Percentiles rank a stretch among this genome's conserved stretches.
These are phyloP conservation scores for Neogale vison DNA, from an alignment of 2,113 vertebrate species.

Conservation along the genomic window DNA sequence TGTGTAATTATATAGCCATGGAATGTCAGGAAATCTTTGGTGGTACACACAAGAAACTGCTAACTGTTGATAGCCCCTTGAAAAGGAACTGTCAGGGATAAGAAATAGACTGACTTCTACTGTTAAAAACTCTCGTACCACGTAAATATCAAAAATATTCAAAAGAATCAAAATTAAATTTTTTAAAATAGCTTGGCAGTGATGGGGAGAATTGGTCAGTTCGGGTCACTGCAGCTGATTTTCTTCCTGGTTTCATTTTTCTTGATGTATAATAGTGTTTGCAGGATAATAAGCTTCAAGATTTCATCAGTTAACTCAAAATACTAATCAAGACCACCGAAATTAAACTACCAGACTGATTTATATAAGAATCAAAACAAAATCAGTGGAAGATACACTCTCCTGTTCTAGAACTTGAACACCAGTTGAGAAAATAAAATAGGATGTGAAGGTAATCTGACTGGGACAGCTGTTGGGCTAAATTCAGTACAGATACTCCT, in stretches of 20 bases:
- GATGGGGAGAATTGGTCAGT: not conserved
- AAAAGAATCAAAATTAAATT: not conserved
- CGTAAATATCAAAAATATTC: not conserved
- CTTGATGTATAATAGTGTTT: not conserved
- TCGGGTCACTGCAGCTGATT: not conserved
- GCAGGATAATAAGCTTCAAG: not conserved
- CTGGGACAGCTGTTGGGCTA: not conserved
- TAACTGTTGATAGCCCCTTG: not conserved
- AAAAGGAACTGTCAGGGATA: not conserved
- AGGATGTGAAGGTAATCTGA: not conserved
- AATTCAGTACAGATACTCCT: not conserved
- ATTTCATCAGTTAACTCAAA: not conserved
- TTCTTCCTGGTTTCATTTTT: not conserved
- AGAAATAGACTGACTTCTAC: not conserved
- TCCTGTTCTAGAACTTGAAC: not conserved
- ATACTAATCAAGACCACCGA: not conserved
- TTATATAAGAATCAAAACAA: not conserved
- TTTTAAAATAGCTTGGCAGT: not conserved
- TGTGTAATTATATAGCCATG: not conserved
- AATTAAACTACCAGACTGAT: not conserved
- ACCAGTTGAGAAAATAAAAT: not conserved
- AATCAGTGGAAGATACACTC: not conserved
- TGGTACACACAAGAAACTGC: not conserved
- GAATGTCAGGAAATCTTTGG: not conserved
- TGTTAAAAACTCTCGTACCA: not conserved